Conservation (phyloP, 2,888 invertebrate species). For the Adela reaumurella region DNA sequence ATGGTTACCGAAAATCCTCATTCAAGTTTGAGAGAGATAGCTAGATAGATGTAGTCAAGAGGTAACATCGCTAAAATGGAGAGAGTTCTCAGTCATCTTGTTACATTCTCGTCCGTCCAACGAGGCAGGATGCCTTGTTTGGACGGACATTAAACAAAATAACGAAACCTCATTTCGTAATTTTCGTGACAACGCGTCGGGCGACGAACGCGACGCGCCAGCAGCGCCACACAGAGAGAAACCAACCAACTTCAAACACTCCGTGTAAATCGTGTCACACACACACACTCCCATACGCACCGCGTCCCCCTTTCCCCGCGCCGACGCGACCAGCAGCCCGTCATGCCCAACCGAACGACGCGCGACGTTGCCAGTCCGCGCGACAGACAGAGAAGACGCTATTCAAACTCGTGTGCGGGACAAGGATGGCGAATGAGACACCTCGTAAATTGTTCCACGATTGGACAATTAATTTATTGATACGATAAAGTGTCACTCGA, state of each 20-base stretch:
- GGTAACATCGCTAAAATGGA: no score
- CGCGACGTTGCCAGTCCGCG: slow-evolving; percentile 21
- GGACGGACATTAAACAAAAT: no score
- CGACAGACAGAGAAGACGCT: slow-evolving; percentile 18
- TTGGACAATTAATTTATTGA: slow-evolving; percentile 56
- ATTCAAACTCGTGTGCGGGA: slow-evolving; percentile 13
- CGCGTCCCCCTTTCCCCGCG: background rate
- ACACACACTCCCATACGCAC: background rate
- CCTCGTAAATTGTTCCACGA: slow-evolving; percentile 47
- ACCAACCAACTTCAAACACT: background rate
- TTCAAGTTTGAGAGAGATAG: no score
- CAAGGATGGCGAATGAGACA: slow-evolving; percentile 23
- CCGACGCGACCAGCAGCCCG: slow-evolving; percentile 5
- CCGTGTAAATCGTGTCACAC: background rate
- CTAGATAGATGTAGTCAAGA: no score
- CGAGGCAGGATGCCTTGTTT: no score
- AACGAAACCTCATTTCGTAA: no score
- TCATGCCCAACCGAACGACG: no score
- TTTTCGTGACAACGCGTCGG: no score
- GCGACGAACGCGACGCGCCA: no score
- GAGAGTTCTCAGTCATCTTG: no score
- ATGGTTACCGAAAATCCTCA: no score
- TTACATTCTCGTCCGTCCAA: no score
- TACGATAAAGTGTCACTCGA: slow-evolving; percentile 28
- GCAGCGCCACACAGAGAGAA: background rate